Evolutionary conservation across 2,113 vertebrate genomes (phyloP).

Genomic region (Lepidothrix coronata): DNA sequence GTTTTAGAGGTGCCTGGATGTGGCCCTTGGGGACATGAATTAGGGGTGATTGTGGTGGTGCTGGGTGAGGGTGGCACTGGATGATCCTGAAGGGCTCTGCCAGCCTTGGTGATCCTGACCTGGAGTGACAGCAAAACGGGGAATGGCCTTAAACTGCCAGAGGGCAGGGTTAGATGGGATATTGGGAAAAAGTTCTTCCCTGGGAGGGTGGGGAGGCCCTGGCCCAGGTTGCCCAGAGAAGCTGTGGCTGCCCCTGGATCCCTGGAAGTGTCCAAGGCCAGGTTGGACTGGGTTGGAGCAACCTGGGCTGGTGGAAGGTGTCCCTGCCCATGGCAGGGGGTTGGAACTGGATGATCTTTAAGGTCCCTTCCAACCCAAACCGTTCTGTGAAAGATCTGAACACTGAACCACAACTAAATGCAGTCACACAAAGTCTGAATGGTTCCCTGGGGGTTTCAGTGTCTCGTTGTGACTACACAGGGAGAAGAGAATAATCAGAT

Average conservation of each 20-base stretch:
- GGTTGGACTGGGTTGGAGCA: not conserved
- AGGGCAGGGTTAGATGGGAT: fast-evolving
- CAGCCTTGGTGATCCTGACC: not conserved
- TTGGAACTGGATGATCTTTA: fast-evolving
- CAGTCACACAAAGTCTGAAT: not conserved
- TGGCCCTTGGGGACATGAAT: no score
- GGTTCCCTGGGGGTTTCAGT: not conserved
- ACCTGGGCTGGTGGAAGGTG: not conserved
- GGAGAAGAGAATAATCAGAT: not conserved
- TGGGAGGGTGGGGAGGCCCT: not conserved
- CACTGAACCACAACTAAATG: not conserved
- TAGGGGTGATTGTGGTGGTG: no score
- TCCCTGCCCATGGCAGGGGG: not conserved
- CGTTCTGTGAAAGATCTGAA: not conserved
- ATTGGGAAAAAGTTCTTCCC: not conserved
- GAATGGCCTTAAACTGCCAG: fast-evolving
- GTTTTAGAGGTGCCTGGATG: no score
- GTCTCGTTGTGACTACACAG: not conserved
- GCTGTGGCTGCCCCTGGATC: not conserved
- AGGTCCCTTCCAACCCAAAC: not conserved
- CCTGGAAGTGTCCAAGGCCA: not conserved
- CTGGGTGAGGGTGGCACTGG: no score
- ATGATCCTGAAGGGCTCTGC: no score
- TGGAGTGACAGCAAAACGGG: not conserved
- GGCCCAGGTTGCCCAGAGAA: not conserved